These are phyloP conservation scores for Eupithecia exiguata DNA, from an alignment of 2,888 invertebrate species.

Conservation along the genomic window DNA sequence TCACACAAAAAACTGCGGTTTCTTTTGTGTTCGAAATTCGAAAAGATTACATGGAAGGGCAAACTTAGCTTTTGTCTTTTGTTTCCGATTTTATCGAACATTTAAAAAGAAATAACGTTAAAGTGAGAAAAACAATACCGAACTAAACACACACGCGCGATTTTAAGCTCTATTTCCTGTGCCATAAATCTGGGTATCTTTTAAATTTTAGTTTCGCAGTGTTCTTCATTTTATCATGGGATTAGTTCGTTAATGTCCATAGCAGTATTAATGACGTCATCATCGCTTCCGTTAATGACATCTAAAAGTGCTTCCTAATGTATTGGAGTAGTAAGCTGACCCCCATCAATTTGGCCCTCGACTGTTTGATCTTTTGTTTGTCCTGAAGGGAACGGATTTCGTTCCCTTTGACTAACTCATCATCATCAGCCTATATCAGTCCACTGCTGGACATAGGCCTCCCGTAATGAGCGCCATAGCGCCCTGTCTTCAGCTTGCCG, in stretches of 20 bases:
- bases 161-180: conserved; percentile 23
- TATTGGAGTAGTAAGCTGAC: conserved; percentile 9
- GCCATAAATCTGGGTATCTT: not conserved
- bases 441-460: too few species aligned
- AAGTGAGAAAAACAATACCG: conserved; percentile 7
- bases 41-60: conserved; percentile 71
- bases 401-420: not conserved
- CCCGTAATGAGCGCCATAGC: too few species aligned
- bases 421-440: too few species aligned
- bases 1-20: conserved; percentile 71
- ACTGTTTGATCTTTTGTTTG: conserved; percentile 3
- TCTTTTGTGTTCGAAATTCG: conserved; percentile 68
- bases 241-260: conserved; percentile 61
- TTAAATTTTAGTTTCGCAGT: not conserved
- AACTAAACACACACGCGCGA: conserved; percentile 4
- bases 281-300: conserved; percentile 53
- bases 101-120: conserved; percentile 56
- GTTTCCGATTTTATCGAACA: conserved; percentile 71
- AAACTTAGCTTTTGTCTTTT: conserved; percentile 71
- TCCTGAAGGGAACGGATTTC: not conserved
- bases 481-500: too few species aligned
- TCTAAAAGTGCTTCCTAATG: conserved; percentile 19
- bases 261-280: conserved; percentile 68
- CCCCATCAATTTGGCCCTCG: not conserved
- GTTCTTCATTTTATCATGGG: conserved; percentile 53